Evolutionary conservation across 2,888 invertebrate genomes (phyloP), one percentile per base, ranked within the genome.

Genomic region (Drosophila anomalata): DNA sequence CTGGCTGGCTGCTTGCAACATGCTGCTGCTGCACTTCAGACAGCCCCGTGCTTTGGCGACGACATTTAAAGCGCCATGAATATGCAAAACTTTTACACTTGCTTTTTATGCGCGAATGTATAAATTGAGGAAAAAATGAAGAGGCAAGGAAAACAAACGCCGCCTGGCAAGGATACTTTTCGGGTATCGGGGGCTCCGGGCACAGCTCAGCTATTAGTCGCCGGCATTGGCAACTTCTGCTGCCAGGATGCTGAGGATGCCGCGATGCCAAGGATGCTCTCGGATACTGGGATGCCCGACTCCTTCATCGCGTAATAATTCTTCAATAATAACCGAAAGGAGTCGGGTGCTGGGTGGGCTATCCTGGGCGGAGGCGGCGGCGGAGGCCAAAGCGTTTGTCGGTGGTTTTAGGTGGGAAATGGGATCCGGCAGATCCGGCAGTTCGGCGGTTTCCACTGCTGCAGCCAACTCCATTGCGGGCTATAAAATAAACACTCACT

Each of bases 51-150:
- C 72, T 57, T 58, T 73, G 77, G 83, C 81, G 84, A 79, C 83
- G 79, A 85, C 79, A 81, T 84, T 84, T 83, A 84, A 86, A 86
- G 84, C 79, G 76, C 75, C 85, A 87, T 87, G 87, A 88, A 87
- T 87, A 87, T 88, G 81, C 77, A 87, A 87, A 87, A 81, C 76
- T 86, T 87, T 86, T 85, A 73, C 79, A 82, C 79, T 85, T 77
- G 58, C 71, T 81, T 79, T 84, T 79, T 82, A 77, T 85, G 71
- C 75, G 77, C 77, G 77, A 77, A 70, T 65, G 66, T 68, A 70
- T 70, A 69, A 69, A 62, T 70, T 62, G 62, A 62, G 69, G 14
- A 61, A 48, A 59, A 54, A 26, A 56, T 47, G 22, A 60, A 44
- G 53, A 44, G 54, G 48, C 50, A 14, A 59, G 48, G 51, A 51